A percentile compares a stretch with the other conserved stretches of the same genome.
phyloP scores from a whole-genome alignment of 30 jellyfish, hydroid and myxozoan species.

The Catostylus mosaicus region DNA sequence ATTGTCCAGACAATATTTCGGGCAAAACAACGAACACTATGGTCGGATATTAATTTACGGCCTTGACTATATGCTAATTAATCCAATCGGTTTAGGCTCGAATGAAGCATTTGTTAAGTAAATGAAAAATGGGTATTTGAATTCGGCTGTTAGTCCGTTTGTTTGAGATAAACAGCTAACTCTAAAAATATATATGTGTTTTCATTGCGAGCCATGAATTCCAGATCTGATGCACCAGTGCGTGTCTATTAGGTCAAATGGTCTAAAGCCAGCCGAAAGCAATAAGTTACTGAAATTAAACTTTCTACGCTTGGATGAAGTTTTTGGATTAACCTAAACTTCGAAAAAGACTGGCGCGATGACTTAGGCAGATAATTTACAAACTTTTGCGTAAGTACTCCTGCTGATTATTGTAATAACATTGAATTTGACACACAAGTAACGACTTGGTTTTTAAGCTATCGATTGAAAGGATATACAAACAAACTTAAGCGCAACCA shows the following conservation, averaged over 20 bases:
- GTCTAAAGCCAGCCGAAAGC: slow-evolving; percentile 22
- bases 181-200: slow-evolving; percentile 25
- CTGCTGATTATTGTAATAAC: not conserved
- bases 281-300: not conserved
- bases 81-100: slow-evolving; percentile 7
- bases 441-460: not conserved
- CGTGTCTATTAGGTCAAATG: slow-evolving; percentile 4
- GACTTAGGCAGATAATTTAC: slow-evolving; percentile 13
- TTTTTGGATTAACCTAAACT: not conserved
- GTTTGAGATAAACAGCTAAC: slow-evolving; percentile 18
- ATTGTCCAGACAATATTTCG: not conserved
- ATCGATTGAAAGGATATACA: not conserved
- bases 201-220: slow-evolving; percentile 1
- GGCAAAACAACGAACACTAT: slow-evolving; percentile 3
- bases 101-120: slow-evolving; percentile 26
- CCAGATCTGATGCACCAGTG: not conserved
- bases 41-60: slow-evolving; percentile 4
- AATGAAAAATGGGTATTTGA: slow-evolving; percentile 1
- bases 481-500: not conserved
- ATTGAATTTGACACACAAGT: not conserved
- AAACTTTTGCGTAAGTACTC: slow-evolving; percentile 11
- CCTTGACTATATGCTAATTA: slow-evolving; percentile 6
- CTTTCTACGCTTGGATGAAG: slow-evolving; percentile 14
- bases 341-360: slow-evolving; percentile 13
- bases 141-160: slow-evolving; percentile 11